Conservation (phyloP, 1,140 invertebrate genomes). For the Amyelois transitella region DNA sequence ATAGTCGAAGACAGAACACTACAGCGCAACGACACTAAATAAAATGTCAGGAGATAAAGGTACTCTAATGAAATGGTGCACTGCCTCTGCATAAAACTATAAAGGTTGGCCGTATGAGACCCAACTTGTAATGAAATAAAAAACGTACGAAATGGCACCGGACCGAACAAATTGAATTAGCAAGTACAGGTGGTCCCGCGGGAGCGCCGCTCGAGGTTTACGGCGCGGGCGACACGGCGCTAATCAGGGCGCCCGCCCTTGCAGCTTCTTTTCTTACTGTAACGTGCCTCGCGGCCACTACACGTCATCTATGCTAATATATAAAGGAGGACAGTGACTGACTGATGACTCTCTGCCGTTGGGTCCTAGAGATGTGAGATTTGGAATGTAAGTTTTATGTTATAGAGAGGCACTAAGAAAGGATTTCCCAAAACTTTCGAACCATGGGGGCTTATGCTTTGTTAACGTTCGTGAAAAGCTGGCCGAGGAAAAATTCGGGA, state of each 20-base stretch:
- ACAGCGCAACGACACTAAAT: too few species aligned
- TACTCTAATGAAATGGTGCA: neutral
- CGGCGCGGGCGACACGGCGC: neutral
- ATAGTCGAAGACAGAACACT: neutral
- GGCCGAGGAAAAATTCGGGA: too few species aligned
- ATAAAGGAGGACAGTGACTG: too few species aligned
- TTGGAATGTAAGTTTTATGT: too few species aligned
- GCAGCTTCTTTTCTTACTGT: neutral
- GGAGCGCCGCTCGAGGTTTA: neutral
- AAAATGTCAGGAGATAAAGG: neutral
- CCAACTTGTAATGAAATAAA: neutral
- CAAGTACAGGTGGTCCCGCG: neutral
- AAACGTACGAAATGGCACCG: neutral
- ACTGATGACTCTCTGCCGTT: too few species aligned
- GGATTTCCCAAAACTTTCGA: too few species aligned
- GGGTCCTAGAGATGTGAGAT: too few species aligned
- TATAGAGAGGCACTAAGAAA: too few species aligned
- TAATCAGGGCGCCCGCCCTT: neutral
- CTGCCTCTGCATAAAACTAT: neutral
- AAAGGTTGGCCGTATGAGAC: neutral
- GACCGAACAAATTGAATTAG: neutral
- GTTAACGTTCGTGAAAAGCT: too few species aligned
- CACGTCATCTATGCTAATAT: too few species aligned
- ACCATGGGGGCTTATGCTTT: too few species aligned
- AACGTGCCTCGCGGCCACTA: too few species aligned